These are phyloP conservation scores for Trichopoda pennipes DNA, from an alignment of 2,888 invertebrate genomes.

Conservation along the genomic window DNA sequence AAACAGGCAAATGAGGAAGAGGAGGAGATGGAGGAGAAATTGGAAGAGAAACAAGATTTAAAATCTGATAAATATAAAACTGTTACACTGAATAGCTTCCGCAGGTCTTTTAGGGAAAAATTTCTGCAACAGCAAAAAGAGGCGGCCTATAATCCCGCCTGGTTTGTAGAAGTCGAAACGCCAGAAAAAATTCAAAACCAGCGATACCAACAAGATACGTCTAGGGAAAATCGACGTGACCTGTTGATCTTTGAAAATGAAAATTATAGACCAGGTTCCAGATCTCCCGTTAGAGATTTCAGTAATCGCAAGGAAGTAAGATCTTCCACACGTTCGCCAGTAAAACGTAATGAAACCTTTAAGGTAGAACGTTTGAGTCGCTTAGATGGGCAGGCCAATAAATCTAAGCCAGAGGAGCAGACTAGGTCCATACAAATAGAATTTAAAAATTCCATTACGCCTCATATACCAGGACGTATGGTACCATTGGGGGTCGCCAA, in stretches of 20 bases:
- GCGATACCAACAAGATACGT: constrained; percentile 29
- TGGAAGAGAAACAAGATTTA: constrained; percentile 69
- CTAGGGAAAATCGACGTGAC: constrained; percentile 74
- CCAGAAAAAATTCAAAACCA: constrained; percentile 37
- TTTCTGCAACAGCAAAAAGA: constrained; percentile 77
- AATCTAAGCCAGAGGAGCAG: neutral
- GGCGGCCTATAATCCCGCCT: constrained; percentile 78
- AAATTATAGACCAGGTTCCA: constrained; percentile 78
- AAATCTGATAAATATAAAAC: constrained; percentile 79
- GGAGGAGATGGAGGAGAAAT: constrained; percentile 28
- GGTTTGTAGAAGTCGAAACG: constrained; percentile 80
- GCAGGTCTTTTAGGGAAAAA: constrained; percentile 79
- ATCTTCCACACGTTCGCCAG: constrained; percentile 72
- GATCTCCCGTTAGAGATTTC: constrained; percentile 76
- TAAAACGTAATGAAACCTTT: constrained; percentile 76
- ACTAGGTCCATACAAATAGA: constrained; percentile 78
- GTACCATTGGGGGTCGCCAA: constrained; percentile 80
- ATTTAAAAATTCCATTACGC: constrained; percentile 79
- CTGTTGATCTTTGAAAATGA: constrained; percentile 78
- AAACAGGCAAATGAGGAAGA: neutral
- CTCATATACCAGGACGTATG: constrained; percentile 78
- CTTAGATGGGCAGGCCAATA: constrained; percentile 3
- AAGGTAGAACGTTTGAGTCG: constrained; percentile 73
- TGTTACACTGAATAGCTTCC: constrained; percentile 79
- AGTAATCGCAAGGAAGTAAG: constrained; percentile 69